Percentiles rank a stretch among this genome's conserved stretches.
These are phyloP conservation scores for Haemorhous mexicanus DNA, from an alignment of 2,113 vertebrate genomes.

Conservation along the genomic window DNA sequence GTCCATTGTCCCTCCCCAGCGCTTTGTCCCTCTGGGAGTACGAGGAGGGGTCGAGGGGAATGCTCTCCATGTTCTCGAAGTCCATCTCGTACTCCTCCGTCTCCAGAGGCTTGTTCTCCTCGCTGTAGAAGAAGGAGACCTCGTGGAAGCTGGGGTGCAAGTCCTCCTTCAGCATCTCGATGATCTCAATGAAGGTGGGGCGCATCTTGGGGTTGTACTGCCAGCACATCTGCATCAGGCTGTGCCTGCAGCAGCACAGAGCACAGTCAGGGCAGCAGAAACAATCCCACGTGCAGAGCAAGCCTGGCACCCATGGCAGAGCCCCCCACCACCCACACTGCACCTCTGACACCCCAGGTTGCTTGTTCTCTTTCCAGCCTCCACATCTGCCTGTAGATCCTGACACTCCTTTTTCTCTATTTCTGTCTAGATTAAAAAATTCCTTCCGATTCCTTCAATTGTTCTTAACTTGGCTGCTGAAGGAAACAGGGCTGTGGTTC, in stretches of 20 bases:
- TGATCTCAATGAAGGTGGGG: conserved; percentile 92
- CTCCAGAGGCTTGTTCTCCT: conserved; percentile 94
- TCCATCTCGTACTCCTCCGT: conserved; percentile 93
- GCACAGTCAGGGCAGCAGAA: not conserved
- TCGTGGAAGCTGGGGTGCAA: conserved; percentile 91
- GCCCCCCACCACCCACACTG: not conserved
- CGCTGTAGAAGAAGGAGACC: conserved; percentile 96
- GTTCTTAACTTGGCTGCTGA: not conserved
- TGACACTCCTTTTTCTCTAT: not conserved
- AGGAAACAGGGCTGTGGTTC: conserved; percentile 2
- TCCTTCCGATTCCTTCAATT: conserved; percentile 52
- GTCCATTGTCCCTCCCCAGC: conserved; percentile 81
- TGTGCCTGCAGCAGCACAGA: conserved; percentile 74
- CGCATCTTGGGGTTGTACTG: conserved; percentile 98
- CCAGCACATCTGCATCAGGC: conserved; percentile 98
- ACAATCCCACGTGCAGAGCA: not conserved
- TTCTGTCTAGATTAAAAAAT: conserved; percentile 29
- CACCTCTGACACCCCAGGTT: not conserved
- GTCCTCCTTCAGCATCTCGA: conserved; percentile 93
- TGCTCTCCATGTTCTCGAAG: conserved; percentile 98
- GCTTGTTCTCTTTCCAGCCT: not conserved
- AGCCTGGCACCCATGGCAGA: not conserved
- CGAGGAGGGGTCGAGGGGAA: conserved; percentile 90
- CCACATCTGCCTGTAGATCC: not conserved
- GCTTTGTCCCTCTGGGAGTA: conserved; percentile 87